Evolutionary conservation across 2,888 invertebrate species (phyloP).

Genomic region (Cheilosia vernalis): DNA sequence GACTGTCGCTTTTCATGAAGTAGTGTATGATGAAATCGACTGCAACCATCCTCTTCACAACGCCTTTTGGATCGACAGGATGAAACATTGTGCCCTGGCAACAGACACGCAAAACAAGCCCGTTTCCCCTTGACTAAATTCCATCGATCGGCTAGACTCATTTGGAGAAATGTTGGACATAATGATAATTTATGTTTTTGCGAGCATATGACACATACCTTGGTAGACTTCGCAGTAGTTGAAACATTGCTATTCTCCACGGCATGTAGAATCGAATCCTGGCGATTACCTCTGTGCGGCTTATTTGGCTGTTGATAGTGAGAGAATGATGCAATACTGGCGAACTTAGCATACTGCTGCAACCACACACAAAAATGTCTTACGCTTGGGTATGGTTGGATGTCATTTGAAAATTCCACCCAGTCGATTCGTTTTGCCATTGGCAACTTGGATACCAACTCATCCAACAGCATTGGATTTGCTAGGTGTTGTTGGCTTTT

Average conservation of each 20-base stretch:
- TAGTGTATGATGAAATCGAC: constrained; percentile 12
- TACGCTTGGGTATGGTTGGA: constrained; percentile 3
- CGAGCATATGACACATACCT: neutral
- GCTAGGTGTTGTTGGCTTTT: neutral
- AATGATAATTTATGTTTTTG: neutral
- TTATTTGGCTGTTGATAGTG: neutral
- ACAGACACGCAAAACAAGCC: constrained; percentile 7
- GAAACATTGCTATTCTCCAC: neutral
- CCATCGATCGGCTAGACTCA: neutral
- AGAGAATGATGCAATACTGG: neutral
- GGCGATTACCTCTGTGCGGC: neutral
- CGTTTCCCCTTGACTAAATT: constrained; percentile 5
- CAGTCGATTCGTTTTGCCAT: constrained; percentile 13
- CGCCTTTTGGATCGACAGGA: neutral
- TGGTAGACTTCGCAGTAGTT: neutral
- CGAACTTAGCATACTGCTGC: constrained; percentile 1
- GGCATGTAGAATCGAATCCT: neutral
- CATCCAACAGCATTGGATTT: neutral
- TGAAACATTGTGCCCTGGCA: constrained; percentile 11
- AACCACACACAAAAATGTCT: constrained; percentile 7
- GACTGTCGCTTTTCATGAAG: constrained; percentile 1
- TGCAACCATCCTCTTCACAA: constrained; percentile 12
- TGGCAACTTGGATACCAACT: neutral
- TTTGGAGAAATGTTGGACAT: neutral
- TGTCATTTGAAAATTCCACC: constrained; percentile 3